These are phyloP conservation scores for Parascotia fuliginaria DNA, from an alignment of 2,888 invertebrate genomes.

Conservation along the genomic window DNA sequence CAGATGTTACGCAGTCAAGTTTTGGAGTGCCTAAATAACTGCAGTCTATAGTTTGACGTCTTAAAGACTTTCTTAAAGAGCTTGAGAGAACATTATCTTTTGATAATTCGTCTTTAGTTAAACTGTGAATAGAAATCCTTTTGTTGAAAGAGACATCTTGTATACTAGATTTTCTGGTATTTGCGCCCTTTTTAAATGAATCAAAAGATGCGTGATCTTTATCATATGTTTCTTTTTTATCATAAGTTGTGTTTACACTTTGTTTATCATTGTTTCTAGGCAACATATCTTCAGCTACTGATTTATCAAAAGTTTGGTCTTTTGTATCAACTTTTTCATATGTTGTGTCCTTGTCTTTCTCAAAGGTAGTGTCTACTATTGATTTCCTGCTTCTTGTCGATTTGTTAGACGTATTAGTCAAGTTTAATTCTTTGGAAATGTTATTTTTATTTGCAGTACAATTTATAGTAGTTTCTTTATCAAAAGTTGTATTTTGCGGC, in stretches of 20 bases:
- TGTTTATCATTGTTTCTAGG: constrained; percentile 8
- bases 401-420: no score
- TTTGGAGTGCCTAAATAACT: constrained; percentile 13
- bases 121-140: constrained; percentile 14
- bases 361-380: no score
- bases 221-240: constrained; percentile 35
- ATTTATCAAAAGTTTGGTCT: constrained; percentile 22
- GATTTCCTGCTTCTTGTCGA: no score
- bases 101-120: constrained; percentile 25
- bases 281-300: not conserved
- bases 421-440: no score
- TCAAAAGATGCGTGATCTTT: constrained; percentile 37
- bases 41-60: constrained; percentile 17
- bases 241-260: constrained; percentile 32
- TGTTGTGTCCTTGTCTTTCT: no score
- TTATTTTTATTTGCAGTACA: no score
- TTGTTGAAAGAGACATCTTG: constrained; percentile 38
- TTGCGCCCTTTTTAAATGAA: constrained; percentile 29
- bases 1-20: constrained; percentile 22
- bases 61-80: constrained; percentile 16
- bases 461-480: no score
- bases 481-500: constrained; percentile 5
- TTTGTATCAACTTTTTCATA: no score
- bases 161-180: constrained; percentile 31
- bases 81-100: constrained; percentile 24